A percentile compares a stretch with the other conserved stretches of the same genome.
These are phyloP conservation scores for Oryzias curvinotus DNA, from an alignment of 2,113 vertebrate species.

Conservation along the genomic window DNA sequence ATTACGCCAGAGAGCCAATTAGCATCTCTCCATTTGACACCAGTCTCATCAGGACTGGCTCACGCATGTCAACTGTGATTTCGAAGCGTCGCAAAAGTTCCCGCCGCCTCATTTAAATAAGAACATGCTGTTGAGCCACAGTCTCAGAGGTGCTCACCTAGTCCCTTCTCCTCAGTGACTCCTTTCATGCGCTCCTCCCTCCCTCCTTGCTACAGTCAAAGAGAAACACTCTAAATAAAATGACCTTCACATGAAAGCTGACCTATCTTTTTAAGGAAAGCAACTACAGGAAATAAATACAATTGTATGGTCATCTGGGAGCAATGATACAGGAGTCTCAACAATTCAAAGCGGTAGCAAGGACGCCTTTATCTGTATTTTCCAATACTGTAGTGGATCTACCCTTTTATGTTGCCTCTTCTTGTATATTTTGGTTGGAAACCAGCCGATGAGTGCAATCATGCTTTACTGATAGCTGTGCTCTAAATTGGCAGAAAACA, in stretches of 20 bases:
- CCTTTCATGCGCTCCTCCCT: slow-evolving; percentile 5
- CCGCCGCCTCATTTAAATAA: slow-evolving; percentile 42
- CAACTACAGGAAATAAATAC: slow-evolving; percentile 18
- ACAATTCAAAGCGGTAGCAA: slow-evolving; percentile 20
- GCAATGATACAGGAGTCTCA: background rate
- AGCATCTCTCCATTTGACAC: slow-evolving; percentile 60
- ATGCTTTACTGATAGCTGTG: slow-evolving; percentile 39
- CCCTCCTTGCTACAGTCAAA: background rate
- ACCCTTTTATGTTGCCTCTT: slow-evolving; percentile 10
- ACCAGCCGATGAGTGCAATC: slow-evolving; percentile 42
- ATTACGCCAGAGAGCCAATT: slow-evolving; percentile 61
- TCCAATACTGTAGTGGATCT: background rate
- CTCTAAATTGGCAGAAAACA: slow-evolving; percentile 29
- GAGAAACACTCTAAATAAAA: slow-evolving; percentile 4
- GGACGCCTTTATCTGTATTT: slow-evolving; percentile 11
- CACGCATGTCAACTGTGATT: slow-evolving; percentile 63
- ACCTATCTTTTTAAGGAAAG: slow-evolving; percentile 23
- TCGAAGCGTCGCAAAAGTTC: slow-evolving; percentile 34
- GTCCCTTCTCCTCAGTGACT: slow-evolving; percentile 6
- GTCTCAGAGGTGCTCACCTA: slow-evolving; percentile 24
- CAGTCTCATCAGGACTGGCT: slow-evolving; percentile 43
- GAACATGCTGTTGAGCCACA: slow-evolving; percentile 37
- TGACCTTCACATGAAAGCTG: slow-evolving; percentile 39
- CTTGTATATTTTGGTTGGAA: slow-evolving; percentile 19
- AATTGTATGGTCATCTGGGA: slow-evolving; percentile 13